Evolutionary conservation across 2,888 invertebrate genomes (phyloP).

Genomic region (Tiliacea citrago): DNA sequence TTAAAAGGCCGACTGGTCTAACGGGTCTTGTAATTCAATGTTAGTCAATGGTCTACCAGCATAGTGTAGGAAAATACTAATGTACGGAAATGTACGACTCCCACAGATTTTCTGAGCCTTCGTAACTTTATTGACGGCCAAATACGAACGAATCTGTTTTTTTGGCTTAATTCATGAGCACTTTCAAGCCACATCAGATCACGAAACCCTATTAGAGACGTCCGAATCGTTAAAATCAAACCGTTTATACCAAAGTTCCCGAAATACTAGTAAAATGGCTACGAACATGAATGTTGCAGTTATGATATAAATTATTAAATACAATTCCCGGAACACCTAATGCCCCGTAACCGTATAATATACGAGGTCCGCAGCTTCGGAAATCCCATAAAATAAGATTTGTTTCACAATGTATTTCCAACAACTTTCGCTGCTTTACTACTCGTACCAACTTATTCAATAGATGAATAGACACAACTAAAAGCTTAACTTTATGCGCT

Average conservation of each 20-base stretch:
- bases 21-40: not conserved
- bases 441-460: slow-evolving; percentile 41
- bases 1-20: not conserved
- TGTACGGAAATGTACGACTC: not conserved
- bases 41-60: not conserved
- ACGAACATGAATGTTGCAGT: slow-evolving; percentile 33
- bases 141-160: slow-evolving; percentile 25
- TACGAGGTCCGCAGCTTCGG: slow-evolving; percentile 43
- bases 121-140: not conserved
- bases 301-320: slow-evolving; percentile 58
- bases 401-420: slow-evolving; percentile 49
- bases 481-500: slow-evolving; percentile 8
- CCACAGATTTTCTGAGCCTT: not conserved
- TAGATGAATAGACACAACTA: slow-evolving; percentile 31
- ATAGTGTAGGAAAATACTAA: too few relatives aligned
- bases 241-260: not conserved
- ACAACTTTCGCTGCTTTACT: slow-evolving; percentile 51
- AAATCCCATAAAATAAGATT: slow-evolving; percentile 63
- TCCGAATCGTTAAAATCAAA: not conserved
- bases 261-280: slow-evolving; percentile 15
- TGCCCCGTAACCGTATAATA: slow-evolving; percentile 55
- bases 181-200: slow-evolving; percentile 2
- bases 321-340: slow-evolving; percentile 52
- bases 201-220: slow-evolving; percentile 1
- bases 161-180: slow-evolving; percentile 22